A percentile compares a stretch with the other conserved stretches of the same genome.
Evolutionary conservation across 2,888 invertebrate species (phyloP).

Genomic region (Arctia plantaginis): DNA sequence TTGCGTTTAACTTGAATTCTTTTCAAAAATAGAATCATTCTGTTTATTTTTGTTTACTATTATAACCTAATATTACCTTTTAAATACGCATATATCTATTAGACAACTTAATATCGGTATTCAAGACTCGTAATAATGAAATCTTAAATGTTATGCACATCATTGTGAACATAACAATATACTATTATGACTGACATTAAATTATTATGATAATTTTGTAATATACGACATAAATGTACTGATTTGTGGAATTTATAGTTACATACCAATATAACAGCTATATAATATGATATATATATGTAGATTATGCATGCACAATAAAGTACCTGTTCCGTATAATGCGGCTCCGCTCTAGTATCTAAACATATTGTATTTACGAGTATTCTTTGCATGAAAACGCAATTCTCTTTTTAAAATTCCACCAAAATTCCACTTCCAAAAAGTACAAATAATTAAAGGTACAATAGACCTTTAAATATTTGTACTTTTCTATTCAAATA

Average conservation of each 20-base stretch:
- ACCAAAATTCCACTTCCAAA: too few relatives aligned
- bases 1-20: too few relatives aligned
- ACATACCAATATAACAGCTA: not conserved
- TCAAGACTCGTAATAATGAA: not conserved
- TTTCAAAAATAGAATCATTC: too few relatives aligned
- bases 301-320: not conserved
- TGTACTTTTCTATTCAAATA: too few relatives aligned
- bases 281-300: not conserved
- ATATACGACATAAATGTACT: conserved; percentile 9
- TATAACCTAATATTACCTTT: not conserved
- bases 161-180: conserved; percentile 15
- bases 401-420: too few relatives aligned
- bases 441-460: too few relatives aligned
- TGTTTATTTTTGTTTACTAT: too few relatives aligned
- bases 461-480: too few relatives aligned
- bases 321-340: not conserved
- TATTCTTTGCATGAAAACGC: too few relatives aligned
- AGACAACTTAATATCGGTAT: not conserved
- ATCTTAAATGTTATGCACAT: conserved; percentile 4
- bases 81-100: not conserved
- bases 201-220: conserved; percentile 15
- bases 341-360: too few relatives aligned
- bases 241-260: conserved; percentile 6
- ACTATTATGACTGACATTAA: conserved; percentile 13
- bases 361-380: too few relatives aligned